These are phyloP conservation scores for Steinernema khuongi DNA, from an alignment of 1,140 invertebrate species.

Conservation along the genomic window DNA sequence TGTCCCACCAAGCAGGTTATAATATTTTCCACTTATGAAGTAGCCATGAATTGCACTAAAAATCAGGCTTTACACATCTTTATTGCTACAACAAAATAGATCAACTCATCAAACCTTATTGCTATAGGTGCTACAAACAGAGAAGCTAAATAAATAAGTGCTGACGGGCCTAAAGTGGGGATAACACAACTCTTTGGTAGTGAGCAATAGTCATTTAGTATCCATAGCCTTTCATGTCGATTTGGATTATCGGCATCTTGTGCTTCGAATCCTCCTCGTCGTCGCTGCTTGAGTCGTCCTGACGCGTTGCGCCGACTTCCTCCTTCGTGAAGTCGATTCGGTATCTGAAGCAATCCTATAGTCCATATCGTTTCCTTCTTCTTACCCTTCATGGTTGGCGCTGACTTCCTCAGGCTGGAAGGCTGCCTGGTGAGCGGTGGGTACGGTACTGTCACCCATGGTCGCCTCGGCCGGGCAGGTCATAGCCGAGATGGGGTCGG, in stretches of 20 bases:
- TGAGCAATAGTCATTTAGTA: conserved; percentile 38
- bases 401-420: conserved; percentile 48
- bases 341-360: conserved; percentile 33
- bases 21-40: no score
- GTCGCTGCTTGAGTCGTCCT: conserved; percentile 39
- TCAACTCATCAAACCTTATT: no score
- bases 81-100: background rate
- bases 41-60: no score
- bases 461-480: conserved; percentile 24
- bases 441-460: conserved; percentile 18
- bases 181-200: background rate
- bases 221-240: conserved; percentile 58
- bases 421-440: conserved; percentile 43
- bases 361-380: background rate
- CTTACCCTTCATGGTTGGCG: conserved; percentile 48
- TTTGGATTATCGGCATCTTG: conserved; percentile 53
- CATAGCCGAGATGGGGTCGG: conserved; percentile 35
- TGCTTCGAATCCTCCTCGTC: conserved; percentile 50
- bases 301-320: conserved; percentile 34
- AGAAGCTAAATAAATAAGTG: background rate
- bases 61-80: no score
- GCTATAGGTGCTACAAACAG: background rate
- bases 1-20: no score
- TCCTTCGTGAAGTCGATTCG: conserved; percentile 38
- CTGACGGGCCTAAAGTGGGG: background rate